A percentile compares a stretch with the other conserved stretches of the same genome.
phyloP scores from a whole-genome alignment of 2,797 vertebrate species.

The Malacoraja senta region DNA sequence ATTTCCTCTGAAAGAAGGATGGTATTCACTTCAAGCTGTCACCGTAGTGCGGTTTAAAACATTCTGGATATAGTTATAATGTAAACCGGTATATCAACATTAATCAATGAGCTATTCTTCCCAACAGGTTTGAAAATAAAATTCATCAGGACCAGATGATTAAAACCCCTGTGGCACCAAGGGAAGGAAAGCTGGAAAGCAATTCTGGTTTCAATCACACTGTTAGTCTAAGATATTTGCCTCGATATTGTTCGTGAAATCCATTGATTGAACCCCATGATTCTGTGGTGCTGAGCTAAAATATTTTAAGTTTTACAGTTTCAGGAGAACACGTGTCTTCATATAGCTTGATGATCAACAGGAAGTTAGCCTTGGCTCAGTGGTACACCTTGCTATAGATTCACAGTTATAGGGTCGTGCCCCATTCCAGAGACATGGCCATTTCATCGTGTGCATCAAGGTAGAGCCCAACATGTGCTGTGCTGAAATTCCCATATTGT shows the following conservation, averaged over 20 bases:
- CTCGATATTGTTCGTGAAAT: neutral
- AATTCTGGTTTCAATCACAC: conserved; percentile 26
- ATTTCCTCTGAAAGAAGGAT: neutral
- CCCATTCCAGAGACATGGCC: neutral
- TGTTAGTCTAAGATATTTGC: conserved; percentile 5
- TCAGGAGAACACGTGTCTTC: neutral
- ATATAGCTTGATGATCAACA: neutral
- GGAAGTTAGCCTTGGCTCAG: neutral
- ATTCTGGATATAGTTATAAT: neutral
- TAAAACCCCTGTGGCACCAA: neutral
- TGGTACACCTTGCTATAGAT: neutral
- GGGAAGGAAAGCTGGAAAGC: neutral
- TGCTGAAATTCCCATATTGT: neutral
- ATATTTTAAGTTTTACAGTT: neutral
- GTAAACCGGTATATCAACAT: conserved; percentile 2
- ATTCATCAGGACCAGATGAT: conserved; percentile 12
- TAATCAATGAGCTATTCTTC: conserved; percentile 24
- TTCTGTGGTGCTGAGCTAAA: neutral
- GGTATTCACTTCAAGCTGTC: neutral
- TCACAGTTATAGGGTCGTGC: neutral
- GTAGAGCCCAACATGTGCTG: neutral
- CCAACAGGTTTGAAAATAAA: conserved; percentile 24
- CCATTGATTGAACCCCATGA: neutral
- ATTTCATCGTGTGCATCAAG: neutral
- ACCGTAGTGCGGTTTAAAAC: neutral